Evolutionary conservation across 2,113 vertebrate genomes (phyloP).

Genomic region (Diglossa brunneiventris): DNA sequence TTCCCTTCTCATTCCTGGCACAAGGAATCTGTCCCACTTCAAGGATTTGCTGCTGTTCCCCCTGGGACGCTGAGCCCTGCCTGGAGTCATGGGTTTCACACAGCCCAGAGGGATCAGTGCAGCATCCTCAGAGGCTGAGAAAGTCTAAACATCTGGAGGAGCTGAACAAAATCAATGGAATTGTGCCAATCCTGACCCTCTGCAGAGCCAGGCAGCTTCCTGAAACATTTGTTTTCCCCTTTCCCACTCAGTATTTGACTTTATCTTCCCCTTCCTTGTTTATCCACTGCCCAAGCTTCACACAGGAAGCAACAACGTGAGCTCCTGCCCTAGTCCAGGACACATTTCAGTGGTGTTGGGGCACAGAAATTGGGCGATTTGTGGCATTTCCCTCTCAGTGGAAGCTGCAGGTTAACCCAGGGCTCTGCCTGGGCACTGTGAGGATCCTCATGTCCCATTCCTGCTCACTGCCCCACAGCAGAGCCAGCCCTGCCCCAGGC

Average conservation of each 20-base stretch:
- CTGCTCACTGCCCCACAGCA: neutral
- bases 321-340: neutral
- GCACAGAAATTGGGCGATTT: neutral
- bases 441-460: neutral
- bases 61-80: neutral
- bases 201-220: neutral
- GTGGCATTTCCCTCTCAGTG: neutral
- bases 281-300: neutral
- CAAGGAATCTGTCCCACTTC: neutral
- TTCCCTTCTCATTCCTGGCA: neutral
- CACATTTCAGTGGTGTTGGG: neutral
- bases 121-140: neutral
- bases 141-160: neutral
- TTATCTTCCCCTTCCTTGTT: neutral
- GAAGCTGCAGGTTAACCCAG: neutral
- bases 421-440: neutral
- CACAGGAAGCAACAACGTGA: rapidly evolving
- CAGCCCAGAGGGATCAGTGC: neutral
- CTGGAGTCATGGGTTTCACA: neutral
- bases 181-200: neutral
- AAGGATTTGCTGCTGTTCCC: neutral
- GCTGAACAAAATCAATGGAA: neutral
- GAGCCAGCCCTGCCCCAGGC: neutral
- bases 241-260: neutral
- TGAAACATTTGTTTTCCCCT: neutral